Evolutionary conservation across 2,888 invertebrate species (phyloP).

Genomic region (Teleiodes luculella): DNA sequence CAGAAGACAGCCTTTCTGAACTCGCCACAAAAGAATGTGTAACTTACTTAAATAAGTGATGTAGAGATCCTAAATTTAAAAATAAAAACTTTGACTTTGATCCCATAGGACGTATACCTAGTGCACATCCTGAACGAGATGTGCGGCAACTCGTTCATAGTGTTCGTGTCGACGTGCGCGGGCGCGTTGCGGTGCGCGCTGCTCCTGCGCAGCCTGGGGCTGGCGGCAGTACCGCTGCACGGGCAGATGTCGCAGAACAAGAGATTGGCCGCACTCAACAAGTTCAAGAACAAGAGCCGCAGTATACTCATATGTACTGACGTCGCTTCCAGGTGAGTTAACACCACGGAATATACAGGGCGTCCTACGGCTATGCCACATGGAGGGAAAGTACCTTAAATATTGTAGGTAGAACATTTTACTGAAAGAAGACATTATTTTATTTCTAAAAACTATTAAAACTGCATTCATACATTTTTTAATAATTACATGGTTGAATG

Average conservation of each 20-base stretch:
- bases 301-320: slow-evolving; percentile 98
- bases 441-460: too few species aligned
- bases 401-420: too few species aligned
- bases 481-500: too few species aligned
- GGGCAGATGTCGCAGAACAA: slow-evolving; percentile 99
- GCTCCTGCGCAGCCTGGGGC: slow-evolving; percentile 92
- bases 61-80: too few species aligned
- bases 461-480: too few species aligned
- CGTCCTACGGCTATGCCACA: too few species aligned
- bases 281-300: slow-evolving; percentile 96
- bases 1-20: too few species aligned
- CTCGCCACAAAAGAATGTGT: too few species aligned
- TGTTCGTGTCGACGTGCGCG: slow-evolving; percentile 97
- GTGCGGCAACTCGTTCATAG: slow-evolving; percentile 96
- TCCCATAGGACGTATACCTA: slow-evolving; percentile 93
- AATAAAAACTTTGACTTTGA: not conserved
- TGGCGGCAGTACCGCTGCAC: slow-evolving; percentile 97
- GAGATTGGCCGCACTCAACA: slow-evolving; percentile 94
- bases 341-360: too few species aligned
- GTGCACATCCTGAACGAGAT: slow-evolving; percentile 97
- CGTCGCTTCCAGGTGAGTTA: slow-evolving; percentile 94
- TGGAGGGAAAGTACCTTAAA: too few species aligned
- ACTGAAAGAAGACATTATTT: too few species aligned
- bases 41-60: too few species aligned
- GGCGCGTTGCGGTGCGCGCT: slow-evolving; percentile 93